Evolutionary conservation across 2,797 vertebrate species (phyloP).

Genomic region (Taeniopygia guttata): DNA sequence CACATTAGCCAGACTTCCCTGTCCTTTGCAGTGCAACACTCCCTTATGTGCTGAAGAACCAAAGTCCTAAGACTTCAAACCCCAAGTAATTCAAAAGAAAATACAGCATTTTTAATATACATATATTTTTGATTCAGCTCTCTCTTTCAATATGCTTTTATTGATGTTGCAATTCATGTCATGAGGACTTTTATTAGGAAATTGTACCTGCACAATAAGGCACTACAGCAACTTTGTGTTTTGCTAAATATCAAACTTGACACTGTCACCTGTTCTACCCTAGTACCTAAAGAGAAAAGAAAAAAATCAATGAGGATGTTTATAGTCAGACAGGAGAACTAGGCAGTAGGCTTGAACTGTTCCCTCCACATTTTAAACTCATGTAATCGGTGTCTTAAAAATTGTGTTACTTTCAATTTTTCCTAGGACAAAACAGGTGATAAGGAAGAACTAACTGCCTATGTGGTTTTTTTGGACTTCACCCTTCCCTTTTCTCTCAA

Average conservation of each 20-base stretch:
- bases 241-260: neutral
- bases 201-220: neutral
- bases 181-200: neutral
- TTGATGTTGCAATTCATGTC: neutral
- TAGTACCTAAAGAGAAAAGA: neutral
- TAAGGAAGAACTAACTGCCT: neutral
- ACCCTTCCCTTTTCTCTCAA: neutral
- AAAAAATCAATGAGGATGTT: neutral
- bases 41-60: neutral
- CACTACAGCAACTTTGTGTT: neutral
- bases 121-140: neutral
- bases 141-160: neutral
- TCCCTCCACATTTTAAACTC: neutral
- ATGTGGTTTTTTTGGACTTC: neutral
- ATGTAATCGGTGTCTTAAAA: neutral
- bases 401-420: neutral
- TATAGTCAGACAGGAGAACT: neutral
- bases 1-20: accelerated
- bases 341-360: neutral
- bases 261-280: neutral
- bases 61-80: neutral
- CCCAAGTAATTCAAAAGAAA: neutral
- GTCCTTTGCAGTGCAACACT: neutral
- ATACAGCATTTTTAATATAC: neutral
- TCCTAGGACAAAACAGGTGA: neutral